Percentiles rank a stretch among this genome's conserved stretches.
Evolutionary conservation across 2,797 vertebrate species (phyloP).

Genomic region (Alcedo atthis): DNA sequence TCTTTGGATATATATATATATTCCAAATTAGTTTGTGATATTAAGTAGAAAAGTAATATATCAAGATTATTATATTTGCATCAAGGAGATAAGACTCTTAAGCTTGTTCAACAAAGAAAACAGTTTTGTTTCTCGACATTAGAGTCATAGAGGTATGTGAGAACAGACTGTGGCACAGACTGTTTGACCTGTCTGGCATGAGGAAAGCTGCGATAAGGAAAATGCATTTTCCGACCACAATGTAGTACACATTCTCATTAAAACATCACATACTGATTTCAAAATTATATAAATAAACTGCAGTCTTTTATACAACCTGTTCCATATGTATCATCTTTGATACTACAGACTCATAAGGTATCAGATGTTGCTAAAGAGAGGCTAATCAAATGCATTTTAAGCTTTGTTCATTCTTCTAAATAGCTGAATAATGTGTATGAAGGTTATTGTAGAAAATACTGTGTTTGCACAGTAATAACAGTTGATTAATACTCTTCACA

Average conservation of each 20-base stretch:
- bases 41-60: neutral
- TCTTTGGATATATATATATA: too few relatives aligned
- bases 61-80: neutral
- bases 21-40: neutral
- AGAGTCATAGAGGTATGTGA: neutral
- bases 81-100: neutral
- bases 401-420: neutral
- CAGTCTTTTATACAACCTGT: neutral
- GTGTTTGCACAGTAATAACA: neutral
- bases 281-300: neutral
- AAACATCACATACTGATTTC: neutral
- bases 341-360: neutral
- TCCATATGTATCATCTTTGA: neutral
- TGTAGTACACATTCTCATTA: neutral
- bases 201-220: neutral
- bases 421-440: neutral
- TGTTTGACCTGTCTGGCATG: neutral
- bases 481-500: neutral
- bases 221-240: neutral
- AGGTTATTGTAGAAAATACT: neutral
- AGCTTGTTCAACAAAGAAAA: neutral
- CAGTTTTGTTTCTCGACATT: neutral
- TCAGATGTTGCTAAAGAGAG: neutral
- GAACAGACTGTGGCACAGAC: rapidly evolving
- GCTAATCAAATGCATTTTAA: neutral